A percentile compares a stretch with the other conserved stretches of the same genome.
Conservation (phyloP, 2,113 vertebrate species). For the Pteronura brasiliensis region DNA sequence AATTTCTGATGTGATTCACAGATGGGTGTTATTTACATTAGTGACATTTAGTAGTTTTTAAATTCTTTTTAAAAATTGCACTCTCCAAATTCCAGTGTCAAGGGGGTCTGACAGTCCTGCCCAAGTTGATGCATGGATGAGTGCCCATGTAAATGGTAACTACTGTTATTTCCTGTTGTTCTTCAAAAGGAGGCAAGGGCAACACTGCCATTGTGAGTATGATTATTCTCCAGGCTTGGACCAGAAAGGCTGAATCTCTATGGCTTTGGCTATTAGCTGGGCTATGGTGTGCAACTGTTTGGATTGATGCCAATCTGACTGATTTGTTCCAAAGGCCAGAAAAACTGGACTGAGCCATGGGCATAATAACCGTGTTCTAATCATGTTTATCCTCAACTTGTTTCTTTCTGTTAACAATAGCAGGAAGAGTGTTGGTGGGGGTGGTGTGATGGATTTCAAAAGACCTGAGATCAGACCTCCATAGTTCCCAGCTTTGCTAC, state of each 20-base stretch:
- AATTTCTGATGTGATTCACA: conserved; percentile 62
- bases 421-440: background rate
- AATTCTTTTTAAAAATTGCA: conserved; percentile 49
- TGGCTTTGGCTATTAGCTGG: background rate
- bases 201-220: background rate
- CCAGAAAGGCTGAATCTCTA: background rate
- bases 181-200: background rate
- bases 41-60: conserved; percentile 40
- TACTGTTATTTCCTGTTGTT: background rate
- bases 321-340: conserved; percentile 43
- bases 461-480: background rate
- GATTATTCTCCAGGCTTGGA: background rate
- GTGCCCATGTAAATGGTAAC: background rate
- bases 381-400: background rate
- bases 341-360: background rate
- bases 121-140: background rate
- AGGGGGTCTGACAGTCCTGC: background rate
- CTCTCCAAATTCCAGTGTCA: background rate
- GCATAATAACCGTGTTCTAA: background rate
- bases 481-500: background rate
- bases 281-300: background rate
- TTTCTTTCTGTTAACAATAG: conserved; percentile 47
- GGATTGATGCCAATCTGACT: background rate
- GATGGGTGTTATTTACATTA: conserved; percentile 64
- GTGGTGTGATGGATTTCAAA: conserved; percentile 11